A percentile compares a stretch with the other conserved stretches of the same genome.
These are phyloP conservation scores for Andrena hattorfiana DNA, from an alignment of 2,888 invertebrate species.

Conservation along the genomic window DNA sequence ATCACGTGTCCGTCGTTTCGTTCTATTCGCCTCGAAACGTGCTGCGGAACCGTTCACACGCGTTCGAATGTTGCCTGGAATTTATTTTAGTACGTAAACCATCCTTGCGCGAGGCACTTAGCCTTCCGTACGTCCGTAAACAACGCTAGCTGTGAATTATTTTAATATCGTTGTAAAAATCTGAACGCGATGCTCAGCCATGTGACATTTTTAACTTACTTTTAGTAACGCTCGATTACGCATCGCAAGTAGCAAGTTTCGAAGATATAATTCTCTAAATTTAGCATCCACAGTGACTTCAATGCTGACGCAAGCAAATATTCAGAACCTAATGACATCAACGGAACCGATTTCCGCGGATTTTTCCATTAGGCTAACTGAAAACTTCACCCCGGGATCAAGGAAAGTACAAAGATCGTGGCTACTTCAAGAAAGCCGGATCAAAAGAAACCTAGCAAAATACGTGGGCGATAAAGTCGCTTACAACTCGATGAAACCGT, in stretches of 20 bases:
- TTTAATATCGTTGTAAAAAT: too few relatives aligned
- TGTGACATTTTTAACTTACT: too few relatives aligned
- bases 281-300: not conserved
- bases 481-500: not conserved
- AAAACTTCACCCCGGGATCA: conserved; percentile 34
- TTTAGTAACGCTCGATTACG: too few relatives aligned
- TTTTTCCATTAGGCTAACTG: not conserved
- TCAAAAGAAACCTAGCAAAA: conserved; percentile 20
- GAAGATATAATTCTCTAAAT: not conserved
- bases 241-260: not conserved
- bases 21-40: not conserved
- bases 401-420: conserved; percentile 38
- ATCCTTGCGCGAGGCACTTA: not conserved
- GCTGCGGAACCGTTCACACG: not conserved
- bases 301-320: not conserved
- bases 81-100: not conserved
- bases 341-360: not conserved
- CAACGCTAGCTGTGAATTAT: too few relatives aligned
- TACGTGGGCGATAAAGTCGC: not conserved
- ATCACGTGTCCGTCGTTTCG: conserved; percentile 40
- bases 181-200: too few relatives aligned
- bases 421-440: not conserved
- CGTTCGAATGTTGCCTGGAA: not conserved
- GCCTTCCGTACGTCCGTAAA: too few relatives aligned
- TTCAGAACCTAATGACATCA: not conserved